Conservation (phyloP, 1,140 invertebrate genomes). For the Tetramorium simillimum region DNA sequence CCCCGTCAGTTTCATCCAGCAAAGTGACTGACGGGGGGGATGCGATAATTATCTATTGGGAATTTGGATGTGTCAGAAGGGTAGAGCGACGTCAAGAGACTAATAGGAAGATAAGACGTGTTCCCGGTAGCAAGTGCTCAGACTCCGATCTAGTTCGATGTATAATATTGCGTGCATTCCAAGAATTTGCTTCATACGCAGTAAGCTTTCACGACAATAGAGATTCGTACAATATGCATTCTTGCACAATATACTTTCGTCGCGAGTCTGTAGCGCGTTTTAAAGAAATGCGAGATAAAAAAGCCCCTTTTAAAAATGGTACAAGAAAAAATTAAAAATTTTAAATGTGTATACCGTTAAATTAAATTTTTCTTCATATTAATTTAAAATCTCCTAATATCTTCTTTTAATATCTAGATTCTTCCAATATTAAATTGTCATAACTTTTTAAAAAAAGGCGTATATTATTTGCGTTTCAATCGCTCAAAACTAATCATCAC, state of each 20-base stretch:
- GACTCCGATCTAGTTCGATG: not conserved
- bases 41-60: constrained; percentile 59
- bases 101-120: constrained; percentile 31
- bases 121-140: not conserved
- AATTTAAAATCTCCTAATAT: not conserved
- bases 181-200: not conserved
- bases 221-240: not conserved
- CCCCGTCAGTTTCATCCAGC: constrained; percentile 36
- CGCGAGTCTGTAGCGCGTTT: not conserved
- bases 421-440: not conserved
- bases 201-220: not conserved
- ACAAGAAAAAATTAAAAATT: not conserved
- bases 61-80: constrained; percentile 43
- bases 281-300: not conserved
- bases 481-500: not conserved
- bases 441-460: not conserved
- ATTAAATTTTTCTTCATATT: not conserved
- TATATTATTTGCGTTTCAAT: not conserved
- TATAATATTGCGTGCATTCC: constrained; percentile 8
- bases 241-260: not conserved
- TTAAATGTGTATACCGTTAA: not conserved
- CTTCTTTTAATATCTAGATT: not conserved
- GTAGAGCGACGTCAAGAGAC: constrained; percentile 25
- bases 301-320: not conserved
- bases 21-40: constrained; percentile 41